Evolutionary conservation across 35 echinoderm and acorn worm genomes (phyloP).

Genomic region (Heliocidaris erythrogramma): DNA sequence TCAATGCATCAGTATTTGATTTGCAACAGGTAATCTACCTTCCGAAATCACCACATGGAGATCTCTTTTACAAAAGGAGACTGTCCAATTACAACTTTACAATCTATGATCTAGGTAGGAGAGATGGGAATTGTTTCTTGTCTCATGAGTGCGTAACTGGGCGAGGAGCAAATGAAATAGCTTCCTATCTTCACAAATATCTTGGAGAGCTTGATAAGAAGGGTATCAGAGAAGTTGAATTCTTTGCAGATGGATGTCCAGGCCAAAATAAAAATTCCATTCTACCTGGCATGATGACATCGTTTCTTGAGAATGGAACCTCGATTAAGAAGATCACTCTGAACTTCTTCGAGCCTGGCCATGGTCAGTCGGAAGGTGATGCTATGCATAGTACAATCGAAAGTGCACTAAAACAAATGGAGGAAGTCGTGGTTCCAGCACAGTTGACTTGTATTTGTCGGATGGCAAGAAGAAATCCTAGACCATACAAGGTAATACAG

Average conservation of each 20-base stretch:
- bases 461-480: too few relatives aligned
- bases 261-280: conserved; percentile 69
- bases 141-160: conserved; percentile 55
- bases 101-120: conserved; percentile 38
- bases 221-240: background rate
- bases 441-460: too few relatives aligned
- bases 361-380: conserved; percentile 59
- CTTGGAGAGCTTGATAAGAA: conserved; percentile 20
- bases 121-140: conserved; percentile 47
- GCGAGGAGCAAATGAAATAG: conserved; percentile 52
- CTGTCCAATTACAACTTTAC: conserved; percentile 72
- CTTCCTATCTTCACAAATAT: conserved; percentile 30
- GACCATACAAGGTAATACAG: too few relatives aligned
- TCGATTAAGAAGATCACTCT: conserved; percentile 39
- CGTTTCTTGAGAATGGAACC: conserved; percentile 2
- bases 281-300: conserved; percentile 50
- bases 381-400: conserved; percentile 61
- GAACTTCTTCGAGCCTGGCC: conserved; percentile 48
- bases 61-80: conserved; percentile 43
- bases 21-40: too few relatives aligned
- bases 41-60: background rate
- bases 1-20: conserved; percentile 7
- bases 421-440: too few relatives aligned
- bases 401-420: background rate
- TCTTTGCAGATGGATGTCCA: conserved; percentile 64